Evolutionary conservation across 2,888 invertebrate species (phyloP).

Genomic region (Heteromyza rotundicornis): DNA sequence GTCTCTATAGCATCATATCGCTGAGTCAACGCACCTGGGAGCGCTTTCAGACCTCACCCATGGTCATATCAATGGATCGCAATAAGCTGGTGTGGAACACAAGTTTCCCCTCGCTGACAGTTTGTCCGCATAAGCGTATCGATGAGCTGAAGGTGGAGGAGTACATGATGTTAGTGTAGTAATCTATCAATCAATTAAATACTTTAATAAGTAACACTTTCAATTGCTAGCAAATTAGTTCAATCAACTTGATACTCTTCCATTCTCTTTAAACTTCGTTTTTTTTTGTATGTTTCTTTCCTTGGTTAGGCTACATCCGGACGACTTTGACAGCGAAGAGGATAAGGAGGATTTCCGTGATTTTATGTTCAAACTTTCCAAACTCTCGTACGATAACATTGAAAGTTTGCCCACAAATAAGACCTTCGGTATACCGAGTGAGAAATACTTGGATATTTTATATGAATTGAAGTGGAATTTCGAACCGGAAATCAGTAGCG

Average conservation of each 20-base stretch:
- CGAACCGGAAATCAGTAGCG: slow-evolving; percentile 67
- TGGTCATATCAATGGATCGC: slow-evolving; percentile 76
- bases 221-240: background rate
- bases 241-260: background rate
- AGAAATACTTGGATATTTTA: slow-evolving; percentile 67
- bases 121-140: slow-evolving; percentile 69
- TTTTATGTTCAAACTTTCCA: slow-evolving; percentile 67
- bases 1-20: slow-evolving; percentile 66
- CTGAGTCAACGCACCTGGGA: slow-evolving; percentile 69
- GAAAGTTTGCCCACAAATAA: slow-evolving; percentile 66
- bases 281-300: background rate
- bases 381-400: slow-evolving; percentile 69
- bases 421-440: slow-evolving; percentile 64
- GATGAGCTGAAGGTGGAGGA: slow-evolving; percentile 65
- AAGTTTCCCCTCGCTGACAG: slow-evolving; percentile 72
- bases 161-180: slow-evolving; percentile 65
- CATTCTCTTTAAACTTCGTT: background rate
- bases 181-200: too few relatives aligned
- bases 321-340: slow-evolving; percentile 55
- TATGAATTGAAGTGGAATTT: slow-evolving; percentile 63
- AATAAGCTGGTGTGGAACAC: slow-evolving; percentile 77
- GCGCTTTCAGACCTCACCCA: slow-evolving; percentile 74
- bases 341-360: slow-evolving; percentile 66
- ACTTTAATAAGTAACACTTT: too few relatives aligned
- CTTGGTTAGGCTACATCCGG: slow-evolving; percentile 39